Percentiles rank a stretch among this genome's conserved stretches.
phyloP scores from a whole-genome alignment of 2,797 vertebrate species.

The Urophycis tenuis region DNA sequence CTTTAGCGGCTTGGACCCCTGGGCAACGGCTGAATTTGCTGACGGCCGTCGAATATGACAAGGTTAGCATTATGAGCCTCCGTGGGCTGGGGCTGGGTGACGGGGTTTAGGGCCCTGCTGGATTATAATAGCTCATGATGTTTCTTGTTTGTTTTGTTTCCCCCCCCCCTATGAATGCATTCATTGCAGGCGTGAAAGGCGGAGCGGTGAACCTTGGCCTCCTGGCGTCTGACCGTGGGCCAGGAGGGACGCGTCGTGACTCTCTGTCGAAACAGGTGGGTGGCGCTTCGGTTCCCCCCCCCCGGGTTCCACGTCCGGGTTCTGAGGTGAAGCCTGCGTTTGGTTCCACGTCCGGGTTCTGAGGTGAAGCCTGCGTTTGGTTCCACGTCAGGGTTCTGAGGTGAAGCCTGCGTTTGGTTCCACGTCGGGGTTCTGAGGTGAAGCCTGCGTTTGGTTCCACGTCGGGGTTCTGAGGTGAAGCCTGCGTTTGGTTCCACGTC shows the following conservation, averaged over 20 bases:
- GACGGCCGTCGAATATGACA: conserved; percentile 77
- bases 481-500: too few species aligned
- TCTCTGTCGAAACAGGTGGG: conserved; percentile 55
- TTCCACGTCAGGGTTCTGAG: too few species aligned
- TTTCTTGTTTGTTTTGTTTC: too few species aligned
- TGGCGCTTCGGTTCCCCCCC: conserved; percentile 55
- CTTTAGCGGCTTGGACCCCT: conserved; percentile 60
- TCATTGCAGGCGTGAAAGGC: conserved; percentile 52
- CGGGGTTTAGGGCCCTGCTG: not conserved
- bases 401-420: too few species aligned
- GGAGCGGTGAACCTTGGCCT: conserved; percentile 50
- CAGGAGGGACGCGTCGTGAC: conserved; percentile 54
- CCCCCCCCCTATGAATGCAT: conserved; percentile 44
- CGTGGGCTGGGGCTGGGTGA: not conserved
- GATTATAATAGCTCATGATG: not conserved
- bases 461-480: too few species aligned
- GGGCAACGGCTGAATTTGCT: conserved; percentile 64
- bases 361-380: not conserved
- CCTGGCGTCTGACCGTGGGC: conserved; percentile 36
- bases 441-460: too few species aligned
- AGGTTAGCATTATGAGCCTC: conserved; percentile 67
- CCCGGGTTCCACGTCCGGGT: too few species aligned
- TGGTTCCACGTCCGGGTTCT: too few species aligned
- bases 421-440: too few species aligned
- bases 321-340: too few species aligned